A percentile compares a stretch with the other conserved stretches of the same genome.
phyloP scores from a whole-genome alignment of 2,888 invertebrate genomes.

The Caenorhabditis sp. region DNA sequence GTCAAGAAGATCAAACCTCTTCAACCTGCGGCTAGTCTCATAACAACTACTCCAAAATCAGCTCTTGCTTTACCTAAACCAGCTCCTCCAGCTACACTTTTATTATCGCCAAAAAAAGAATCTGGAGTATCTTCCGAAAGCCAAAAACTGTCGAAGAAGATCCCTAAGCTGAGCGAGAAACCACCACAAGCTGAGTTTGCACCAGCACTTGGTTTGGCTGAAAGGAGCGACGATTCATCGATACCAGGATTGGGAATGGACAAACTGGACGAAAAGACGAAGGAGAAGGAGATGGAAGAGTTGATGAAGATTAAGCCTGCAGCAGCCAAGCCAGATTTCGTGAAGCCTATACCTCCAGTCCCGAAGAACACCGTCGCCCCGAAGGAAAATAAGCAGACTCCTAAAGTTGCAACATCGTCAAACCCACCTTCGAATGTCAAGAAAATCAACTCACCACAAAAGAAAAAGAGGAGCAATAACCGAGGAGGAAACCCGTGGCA shows the following conservation, averaged over 20 bases:
- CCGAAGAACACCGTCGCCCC: neutral
- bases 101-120: neutral
- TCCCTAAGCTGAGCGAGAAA: constrained; percentile 51
- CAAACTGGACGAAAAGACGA: constrained; percentile 10
- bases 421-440: neutral
- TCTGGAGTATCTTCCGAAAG: neutral
- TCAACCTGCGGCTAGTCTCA: neutral
- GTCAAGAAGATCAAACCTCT: constrained; percentile 15
- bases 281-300: constrained; percentile 11
- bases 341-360: neutral
- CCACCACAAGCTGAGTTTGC: constrained; percentile 51
- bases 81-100: neutral
- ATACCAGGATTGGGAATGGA: constrained; percentile 31
- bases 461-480: constrained; percentile 4
- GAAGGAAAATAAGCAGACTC: neutral
- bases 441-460: neutral
- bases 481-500: neutral
- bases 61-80: neutral
- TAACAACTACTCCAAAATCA: neutral
- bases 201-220: constrained; percentile 32
- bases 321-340: neutral
- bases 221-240: neutral
- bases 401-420: neutral
- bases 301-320: constrained; percentile 20
- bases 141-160: constrained; percentile 49